These are phyloP conservation scores for Butorides virescens DNA, from an alignment of 2,113 vertebrate genomes.

Conservation along the genomic window DNA sequence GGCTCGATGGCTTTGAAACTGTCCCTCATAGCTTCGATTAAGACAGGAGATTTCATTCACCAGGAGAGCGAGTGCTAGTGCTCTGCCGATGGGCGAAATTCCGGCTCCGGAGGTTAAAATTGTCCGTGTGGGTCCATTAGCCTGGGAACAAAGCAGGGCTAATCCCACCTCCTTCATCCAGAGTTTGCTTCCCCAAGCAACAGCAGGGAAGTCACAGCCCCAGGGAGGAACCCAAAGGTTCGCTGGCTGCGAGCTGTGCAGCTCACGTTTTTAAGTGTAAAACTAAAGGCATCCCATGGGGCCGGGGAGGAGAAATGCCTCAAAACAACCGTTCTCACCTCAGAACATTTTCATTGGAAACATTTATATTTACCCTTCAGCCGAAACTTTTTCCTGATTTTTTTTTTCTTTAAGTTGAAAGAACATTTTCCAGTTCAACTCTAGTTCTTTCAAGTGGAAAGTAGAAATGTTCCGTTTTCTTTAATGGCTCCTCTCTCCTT, in stretches of 20 bases:
- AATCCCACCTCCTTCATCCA: neutral
- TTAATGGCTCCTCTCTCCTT: neutral
- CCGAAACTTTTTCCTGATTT: conserved; percentile 6
- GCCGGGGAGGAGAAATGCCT: neutral
- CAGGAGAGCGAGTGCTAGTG: accelerated
- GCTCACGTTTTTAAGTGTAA: neutral
- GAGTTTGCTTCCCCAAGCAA: neutral
- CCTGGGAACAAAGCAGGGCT: neutral
- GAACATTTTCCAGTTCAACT: conserved; percentile 33
- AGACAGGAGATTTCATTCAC: neutral
- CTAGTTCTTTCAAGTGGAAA: conserved; percentile 36
- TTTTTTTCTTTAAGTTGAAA: conserved; percentile 22
- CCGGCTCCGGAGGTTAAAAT: neutral
- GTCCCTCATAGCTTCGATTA: neutral
- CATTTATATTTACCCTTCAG: conserved; percentile 17
- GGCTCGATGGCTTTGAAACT: neutral
- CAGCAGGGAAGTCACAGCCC: neutral
- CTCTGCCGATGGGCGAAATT: neutral
- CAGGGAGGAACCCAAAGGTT: neutral
- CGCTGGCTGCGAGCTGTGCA: neutral
- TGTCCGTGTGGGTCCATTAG: neutral
- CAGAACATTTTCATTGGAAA: neutral
- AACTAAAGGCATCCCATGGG: neutral
- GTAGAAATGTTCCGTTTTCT: neutral
- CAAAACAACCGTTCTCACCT: neutral